A percentile compares a stretch with the other conserved stretches of the same genome.
Conservation (phyloP, 1,140 invertebrate species). For the Odontomachus brunneus region DNA sequence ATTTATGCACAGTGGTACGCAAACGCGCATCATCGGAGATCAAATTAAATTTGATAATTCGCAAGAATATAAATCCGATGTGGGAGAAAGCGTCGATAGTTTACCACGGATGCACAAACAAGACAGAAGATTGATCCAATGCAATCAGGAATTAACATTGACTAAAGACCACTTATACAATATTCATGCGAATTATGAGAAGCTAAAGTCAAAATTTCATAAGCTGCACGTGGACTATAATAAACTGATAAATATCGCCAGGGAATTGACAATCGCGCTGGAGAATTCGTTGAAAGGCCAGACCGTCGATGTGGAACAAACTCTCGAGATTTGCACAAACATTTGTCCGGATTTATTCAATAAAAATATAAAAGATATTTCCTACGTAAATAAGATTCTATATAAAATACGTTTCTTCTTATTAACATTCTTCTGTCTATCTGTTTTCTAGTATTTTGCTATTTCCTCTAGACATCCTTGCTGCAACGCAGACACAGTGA, state of each 20-base stretch:
- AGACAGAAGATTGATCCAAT: conserved; percentile 58
- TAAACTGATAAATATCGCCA: conserved; percentile 84
- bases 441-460: neutral
- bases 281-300: conserved; percentile 87
- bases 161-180: conserved; percentile 74
- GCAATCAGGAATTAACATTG: conserved; percentile 69
- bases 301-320: conserved; percentile 85
- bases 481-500: conserved; percentile 31
- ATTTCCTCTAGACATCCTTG: conserved; percentile 48
- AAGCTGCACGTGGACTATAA: conserved; percentile 83
- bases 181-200: conserved; percentile 78
- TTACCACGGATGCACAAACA: conserved; percentile 36
- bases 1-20: conserved; percentile 68
- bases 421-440: neutral
- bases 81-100: neutral
- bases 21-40: conserved; percentile 71
- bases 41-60: conserved; percentile 43
- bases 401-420: neutral
- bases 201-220: conserved; percentile 81
- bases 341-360: conserved; percentile 85
- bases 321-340: conserved; percentile 83
- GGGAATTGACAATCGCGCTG: conserved; percentile 87
- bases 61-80: conserved; percentile 30
- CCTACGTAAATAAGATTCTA: conserved; percentile 61
- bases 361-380: conserved; percentile 72